These are phyloP conservation scores for Acrocephalus scirpaceus DNA, from an alignment of 2,797 vertebrate species.

Conservation along the genomic window DNA sequence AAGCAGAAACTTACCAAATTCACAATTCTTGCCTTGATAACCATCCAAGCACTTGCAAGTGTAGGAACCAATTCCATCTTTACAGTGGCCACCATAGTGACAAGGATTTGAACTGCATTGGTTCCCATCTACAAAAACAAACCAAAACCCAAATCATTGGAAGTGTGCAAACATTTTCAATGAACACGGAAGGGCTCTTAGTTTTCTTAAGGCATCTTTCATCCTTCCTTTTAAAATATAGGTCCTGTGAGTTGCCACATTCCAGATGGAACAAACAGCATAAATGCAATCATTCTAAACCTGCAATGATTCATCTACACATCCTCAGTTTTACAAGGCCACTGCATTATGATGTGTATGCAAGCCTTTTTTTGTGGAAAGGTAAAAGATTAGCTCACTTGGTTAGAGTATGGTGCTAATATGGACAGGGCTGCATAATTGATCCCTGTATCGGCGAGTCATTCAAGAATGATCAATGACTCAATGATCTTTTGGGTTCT, in stretches of 20 bases:
- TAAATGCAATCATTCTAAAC: not conserved
- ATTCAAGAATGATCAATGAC: not conserved
- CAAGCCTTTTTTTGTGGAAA: not conserved
- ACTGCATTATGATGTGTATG: accelerated
- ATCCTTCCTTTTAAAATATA: not conserved
- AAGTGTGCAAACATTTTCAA: not conserved
- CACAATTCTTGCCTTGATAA: constrained; percentile 88
- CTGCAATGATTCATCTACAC: not conserved
- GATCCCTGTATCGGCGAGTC: too few relatives aligned
- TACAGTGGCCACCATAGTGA: constrained; percentile 81
- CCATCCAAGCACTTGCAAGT: constrained; percentile 82
- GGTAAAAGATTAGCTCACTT: not conserved
- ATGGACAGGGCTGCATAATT: not conserved
- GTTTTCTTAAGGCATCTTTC: not conserved
- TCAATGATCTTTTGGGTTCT: not conserved
- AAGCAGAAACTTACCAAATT: constrained; percentile 81
- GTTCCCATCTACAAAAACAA: constrained; percentile 83
- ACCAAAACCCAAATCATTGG: accelerated
- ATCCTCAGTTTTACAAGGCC: not conserved
- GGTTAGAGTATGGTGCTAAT: not conserved
- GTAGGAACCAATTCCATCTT: constrained; percentile 82
- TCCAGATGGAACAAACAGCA: not conserved
- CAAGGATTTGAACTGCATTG: constrained; percentile 86
- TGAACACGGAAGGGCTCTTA: not conserved
- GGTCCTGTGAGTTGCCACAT: not conserved